phyloP scores from a whole-genome alignment of 1,140 invertebrate genomes.

The Hylaeus anthracinus region DNA sequence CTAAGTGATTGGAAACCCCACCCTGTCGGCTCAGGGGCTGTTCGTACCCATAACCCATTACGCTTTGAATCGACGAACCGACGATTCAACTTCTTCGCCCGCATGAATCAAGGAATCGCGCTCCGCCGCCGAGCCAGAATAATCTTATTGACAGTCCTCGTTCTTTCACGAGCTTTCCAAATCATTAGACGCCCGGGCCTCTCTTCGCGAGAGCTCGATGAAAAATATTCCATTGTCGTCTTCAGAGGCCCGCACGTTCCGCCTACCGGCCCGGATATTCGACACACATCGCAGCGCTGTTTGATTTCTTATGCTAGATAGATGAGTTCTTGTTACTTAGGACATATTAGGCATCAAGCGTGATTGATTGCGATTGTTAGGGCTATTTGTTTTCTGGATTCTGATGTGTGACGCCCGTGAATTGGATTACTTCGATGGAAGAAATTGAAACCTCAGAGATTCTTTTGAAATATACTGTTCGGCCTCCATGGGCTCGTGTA shows the following conservation, averaged over 20 bases:
- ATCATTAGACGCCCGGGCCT: background rate
- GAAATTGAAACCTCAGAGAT: no score
- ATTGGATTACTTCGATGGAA: background rate
- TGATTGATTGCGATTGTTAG: constrained; percentile 15
- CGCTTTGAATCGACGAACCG: constrained; percentile 1
- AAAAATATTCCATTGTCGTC: background rate
- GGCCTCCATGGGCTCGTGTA: no score
- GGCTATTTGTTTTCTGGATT: constrained; percentile 11
- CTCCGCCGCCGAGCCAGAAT: background rate
- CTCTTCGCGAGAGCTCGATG: background rate
- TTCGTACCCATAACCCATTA: constrained; percentile 29
- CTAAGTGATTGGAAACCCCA: constrained; percentile 69
- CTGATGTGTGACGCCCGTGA: background rate
- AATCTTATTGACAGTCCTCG: constrained; percentile 17
- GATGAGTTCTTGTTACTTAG: constrained; percentile 19
- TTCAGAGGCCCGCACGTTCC: no score
- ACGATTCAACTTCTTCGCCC: constrained; percentile 27
- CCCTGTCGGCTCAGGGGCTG: constrained; percentile 49
- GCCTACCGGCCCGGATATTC: background rate
- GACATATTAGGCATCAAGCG: background rate
- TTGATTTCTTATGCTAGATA: background rate
- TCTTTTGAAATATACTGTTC: background rate
- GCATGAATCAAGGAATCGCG: constrained; percentile 20
- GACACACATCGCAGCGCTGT: background rate
- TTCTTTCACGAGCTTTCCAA: constrained; percentile 1